Evolutionary conservation across 2,888 invertebrate genomes (phyloP), one percentile per base, ranked within the genome.

Genomic region (Scaptomyza cyrtandrae): DNA sequence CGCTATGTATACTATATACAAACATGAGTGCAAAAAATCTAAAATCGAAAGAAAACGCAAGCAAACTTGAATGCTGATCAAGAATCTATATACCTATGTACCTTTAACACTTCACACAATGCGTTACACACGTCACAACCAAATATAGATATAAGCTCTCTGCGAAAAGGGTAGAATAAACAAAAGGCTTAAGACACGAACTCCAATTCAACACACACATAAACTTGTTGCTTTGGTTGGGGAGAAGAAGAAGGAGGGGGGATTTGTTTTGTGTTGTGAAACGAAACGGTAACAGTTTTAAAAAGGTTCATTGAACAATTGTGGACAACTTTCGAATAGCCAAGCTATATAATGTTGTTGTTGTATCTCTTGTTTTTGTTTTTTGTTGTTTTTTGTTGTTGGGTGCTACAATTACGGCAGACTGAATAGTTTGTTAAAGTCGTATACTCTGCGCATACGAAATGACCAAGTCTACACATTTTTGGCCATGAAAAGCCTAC

Each of bases 221-320:
- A 53, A 55, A 29, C 50, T 39, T 64, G 56, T 46, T 56, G 55
- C n/a, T 27, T 33, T 19, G 29, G 16, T 14, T 14, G 24, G 50
- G n/a, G 56, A 31, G 52, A 35, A 53, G 41, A 50, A 13, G 44
- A 37, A 7, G n/a, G n/a, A 27, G 24, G 14, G 29, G 31, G 49
- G 31, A 13, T 4, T 49, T 6, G 7, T 19, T n/a, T 11, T 14
- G 43, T 24, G 9, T 37, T 43, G 39, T 60, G 61, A 19, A 19
- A 19, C 19, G 61, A 73, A 80, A 75, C 59, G 67, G 75, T 78
- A 75, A 83, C 75, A 74, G 70, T 63, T 80, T 75, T 54, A 64
- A 60, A 66, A 61, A 72, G 86, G 86, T 84, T 86, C 83, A 83
- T 84, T 86, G 84, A 82, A 74, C 71, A 81, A 70, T 52, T 67